phyloP scores from a whole-genome alignment of 2,113 vertebrate species.

The Cyprinus carpio region DNA sequence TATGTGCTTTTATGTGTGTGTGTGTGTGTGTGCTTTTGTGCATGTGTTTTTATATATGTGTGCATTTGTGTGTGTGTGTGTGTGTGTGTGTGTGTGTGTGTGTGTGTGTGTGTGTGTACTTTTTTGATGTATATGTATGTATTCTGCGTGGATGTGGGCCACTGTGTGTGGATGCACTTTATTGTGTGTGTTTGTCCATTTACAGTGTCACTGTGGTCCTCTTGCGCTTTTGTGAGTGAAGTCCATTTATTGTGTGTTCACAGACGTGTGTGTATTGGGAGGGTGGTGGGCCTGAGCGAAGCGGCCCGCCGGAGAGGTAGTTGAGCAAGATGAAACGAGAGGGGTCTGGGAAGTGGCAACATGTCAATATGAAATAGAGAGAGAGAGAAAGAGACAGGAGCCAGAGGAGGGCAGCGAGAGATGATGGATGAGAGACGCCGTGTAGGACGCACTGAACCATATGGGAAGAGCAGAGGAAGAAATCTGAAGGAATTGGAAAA shows the following conservation, averaged over 20 bases:
- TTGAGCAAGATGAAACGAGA: slow-evolving; percentile 54
- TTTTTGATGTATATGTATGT: no score
- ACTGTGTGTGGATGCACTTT: neutral
- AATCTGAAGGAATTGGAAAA: slow-evolving; percentile 44
- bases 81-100: no score
- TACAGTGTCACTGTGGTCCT: neutral
- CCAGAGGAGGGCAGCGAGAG: slow-evolving; percentile 9
- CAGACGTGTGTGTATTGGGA: neutral
- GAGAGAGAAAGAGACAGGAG: slow-evolving; percentile 49
- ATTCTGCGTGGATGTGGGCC: neutral
- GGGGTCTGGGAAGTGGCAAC: slow-evolving; percentile 54
- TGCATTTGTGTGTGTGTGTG: no score
- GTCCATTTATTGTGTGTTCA: neutral
- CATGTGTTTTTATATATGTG: no score
- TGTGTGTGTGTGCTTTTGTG: no score
- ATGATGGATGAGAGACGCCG: slow-evolving; percentile 53
- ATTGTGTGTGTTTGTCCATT: neutral
- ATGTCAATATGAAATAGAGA: slow-evolving; percentile 61
- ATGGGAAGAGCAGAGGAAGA: slow-evolving; percentile 28
- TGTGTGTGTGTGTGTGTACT: no score
- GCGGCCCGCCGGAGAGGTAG: slow-evolving; percentile 29
- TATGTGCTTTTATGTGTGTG: no score
- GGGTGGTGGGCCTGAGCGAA: slow-evolving; percentile 19
- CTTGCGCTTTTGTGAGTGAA: slow-evolving; percentile 3
- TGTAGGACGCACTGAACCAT: slow-evolving; percentile 44